Base-by-base conservation (phyloP, 2,113 vertebrate species). In the Saccopteryx leptura region DNA sequence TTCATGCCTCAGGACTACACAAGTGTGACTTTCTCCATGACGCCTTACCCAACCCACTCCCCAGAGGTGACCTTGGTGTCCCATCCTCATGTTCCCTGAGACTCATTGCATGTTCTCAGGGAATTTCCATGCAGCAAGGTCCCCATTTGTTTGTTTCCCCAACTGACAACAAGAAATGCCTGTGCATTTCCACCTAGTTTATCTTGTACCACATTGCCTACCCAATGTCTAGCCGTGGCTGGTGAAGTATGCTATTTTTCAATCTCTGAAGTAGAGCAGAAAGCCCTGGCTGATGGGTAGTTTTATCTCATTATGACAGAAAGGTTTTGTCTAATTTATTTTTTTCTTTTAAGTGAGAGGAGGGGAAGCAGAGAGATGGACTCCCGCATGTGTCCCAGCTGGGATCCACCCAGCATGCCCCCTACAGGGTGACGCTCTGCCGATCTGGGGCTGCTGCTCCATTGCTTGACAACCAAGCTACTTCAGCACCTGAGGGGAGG, bases 271-370 rank as follows among this genome's bases (percentile, higher is more conserved):
- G 18, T 21, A 79, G 7, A 78, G 31, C 95, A 21, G 52, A 81
- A 76, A 83, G 46, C 69, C 48, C 21, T 5, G 81, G 65, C 28
- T 7, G 31, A 2, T 4, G 50, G 50, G 48, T 11, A 11, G 19
- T 52, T 65, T 24, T 68, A 52, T 56, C 60, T 74, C 91, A 19
- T 31, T 31, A 33, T 50, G 39, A 93, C 75, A 31, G 17, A 83
- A 11, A 88, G 56, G 23, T 85, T 91, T 78, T 65, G 48, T 56
- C 81, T 85, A 5, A 48, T 68, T 48, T 63, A 78, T 88, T 90
- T 31, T 39, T 39, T 39, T 39, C 39, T 39, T 39, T 39, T 39
- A 39, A 39, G 39, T 39, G 39, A 39, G 39, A 39, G 39, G 39
- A 39, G 39, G 39, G 39, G 39, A 39, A 39, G 39, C 39, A 39